Evolutionary conservation across 2,888 invertebrate genomes (phyloP).

Genomic region (Stratiomys singularior): DNA sequence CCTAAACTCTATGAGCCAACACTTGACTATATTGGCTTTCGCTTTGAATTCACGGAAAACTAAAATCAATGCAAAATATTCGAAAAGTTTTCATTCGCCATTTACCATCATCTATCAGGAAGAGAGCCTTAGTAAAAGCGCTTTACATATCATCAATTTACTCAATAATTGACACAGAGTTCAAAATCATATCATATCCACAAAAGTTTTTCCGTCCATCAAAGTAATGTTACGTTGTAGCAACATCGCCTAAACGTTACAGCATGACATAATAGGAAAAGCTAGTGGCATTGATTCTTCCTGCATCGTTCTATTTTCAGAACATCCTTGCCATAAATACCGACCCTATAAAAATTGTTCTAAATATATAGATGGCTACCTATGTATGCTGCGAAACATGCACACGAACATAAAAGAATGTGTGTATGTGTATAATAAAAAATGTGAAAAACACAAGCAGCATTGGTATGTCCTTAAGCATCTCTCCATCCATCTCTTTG

Average conservation of each 20-base stretch:
- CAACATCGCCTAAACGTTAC: neutral
- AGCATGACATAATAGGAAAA: slow-evolving; percentile 1
- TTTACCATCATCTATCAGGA: too few relatives aligned
- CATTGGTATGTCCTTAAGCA: slow-evolving; percentile 18
- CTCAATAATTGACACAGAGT: too few relatives aligned
- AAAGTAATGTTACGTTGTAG: neutral
- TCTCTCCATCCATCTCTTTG: slow-evolving; percentile 1
- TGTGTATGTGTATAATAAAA: too few relatives aligned
- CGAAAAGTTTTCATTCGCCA: too few relatives aligned
- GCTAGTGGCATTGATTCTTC: slow-evolving; percentile 35
- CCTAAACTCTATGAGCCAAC: too few relatives aligned
- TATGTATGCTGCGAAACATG: too few relatives aligned
- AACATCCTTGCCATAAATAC: slow-evolving; percentile 48
- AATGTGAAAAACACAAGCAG: neutral
- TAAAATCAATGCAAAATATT: too few relatives aligned
- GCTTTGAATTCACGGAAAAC: too few relatives aligned
- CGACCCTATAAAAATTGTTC: slow-evolving; percentile 28
- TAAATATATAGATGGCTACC: neutral
- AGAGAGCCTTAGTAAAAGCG: too few relatives aligned
- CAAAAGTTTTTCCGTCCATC: neutral
- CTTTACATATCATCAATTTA: too few relatives aligned
- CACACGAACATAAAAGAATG: too few relatives aligned
- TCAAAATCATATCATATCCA: slow-evolving; percentile 7
- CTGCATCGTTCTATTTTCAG: slow-evolving; percentile 48
- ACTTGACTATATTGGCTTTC: too few relatives aligned